A percentile compares a stretch with the other conserved stretches of the same genome.
These are phyloP conservation scores for Apodemus agrarius DNA, from an alignment of 2,797 vertebrate species.

Conservation along the genomic window DNA sequence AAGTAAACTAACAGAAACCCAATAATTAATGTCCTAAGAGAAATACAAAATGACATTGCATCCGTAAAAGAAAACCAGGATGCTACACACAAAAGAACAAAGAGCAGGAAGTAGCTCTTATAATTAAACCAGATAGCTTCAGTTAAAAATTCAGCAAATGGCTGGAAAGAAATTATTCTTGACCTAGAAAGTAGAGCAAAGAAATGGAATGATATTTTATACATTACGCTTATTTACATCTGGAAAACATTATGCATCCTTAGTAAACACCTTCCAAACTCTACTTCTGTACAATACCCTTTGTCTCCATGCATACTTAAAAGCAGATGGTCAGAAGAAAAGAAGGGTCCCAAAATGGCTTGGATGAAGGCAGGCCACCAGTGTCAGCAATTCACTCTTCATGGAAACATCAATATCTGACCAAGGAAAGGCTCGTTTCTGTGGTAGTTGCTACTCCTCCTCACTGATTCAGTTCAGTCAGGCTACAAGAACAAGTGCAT, in stretches of 20 bases:
- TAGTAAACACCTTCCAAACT: neutral
- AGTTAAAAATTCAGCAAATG: neutral
- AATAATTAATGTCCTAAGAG: neutral
- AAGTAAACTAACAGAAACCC: neutral
- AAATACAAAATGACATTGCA: neutral
- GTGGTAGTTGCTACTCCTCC: neutral
- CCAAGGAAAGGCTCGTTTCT: neutral
- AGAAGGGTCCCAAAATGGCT: neutral
- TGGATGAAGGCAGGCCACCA: neutral
- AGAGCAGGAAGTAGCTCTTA: neutral
- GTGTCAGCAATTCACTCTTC: neutral
- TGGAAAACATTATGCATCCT: neutral
- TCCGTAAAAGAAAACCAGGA: neutral
- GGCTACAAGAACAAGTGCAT: neutral
- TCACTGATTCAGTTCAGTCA: neutral
- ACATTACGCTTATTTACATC: neutral
- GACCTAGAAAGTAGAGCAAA: neutral
- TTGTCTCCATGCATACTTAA: neutral
- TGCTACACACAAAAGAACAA: neutral
- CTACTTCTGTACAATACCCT: neutral
- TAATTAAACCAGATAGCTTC: neutral
- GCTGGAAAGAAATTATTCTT: neutral
- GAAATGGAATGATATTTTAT: neutral
- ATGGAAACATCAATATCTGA: neutral
- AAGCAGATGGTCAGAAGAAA: neutral